phyloP scores from a whole-genome alignment of 2,888 invertebrate species.

The Helleia helle region DNA sequence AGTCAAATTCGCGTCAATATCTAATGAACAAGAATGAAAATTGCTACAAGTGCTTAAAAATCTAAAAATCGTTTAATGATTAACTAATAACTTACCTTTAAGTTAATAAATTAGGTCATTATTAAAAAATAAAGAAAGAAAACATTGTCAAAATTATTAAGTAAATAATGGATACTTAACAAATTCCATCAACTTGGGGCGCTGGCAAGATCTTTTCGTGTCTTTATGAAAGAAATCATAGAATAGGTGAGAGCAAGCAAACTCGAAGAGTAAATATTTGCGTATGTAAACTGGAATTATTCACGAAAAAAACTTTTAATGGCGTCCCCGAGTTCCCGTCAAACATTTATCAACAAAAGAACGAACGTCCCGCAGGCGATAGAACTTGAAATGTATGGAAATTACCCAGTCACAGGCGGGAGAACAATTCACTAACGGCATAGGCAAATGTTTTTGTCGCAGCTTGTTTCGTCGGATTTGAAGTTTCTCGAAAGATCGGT shows the following conservation, averaged over 20 bases:
- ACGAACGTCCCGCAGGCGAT: constrained; percentile 74
- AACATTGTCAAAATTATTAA: too few species aligned
- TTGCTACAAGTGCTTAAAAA: too few species aligned
- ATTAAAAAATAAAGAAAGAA: too few species aligned
- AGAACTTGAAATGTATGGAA: constrained; percentile 74
- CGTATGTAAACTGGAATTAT: constrained; percentile 74
- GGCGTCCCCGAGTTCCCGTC: constrained; percentile 73
- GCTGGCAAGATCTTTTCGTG: constrained; percentile 29
- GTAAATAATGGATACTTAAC: constrained; percentile 46
- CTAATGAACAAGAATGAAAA: too few species aligned
- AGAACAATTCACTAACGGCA: constrained; percentile 73
- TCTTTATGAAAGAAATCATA: constrained; percentile 68
- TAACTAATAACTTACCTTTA: too few species aligned
- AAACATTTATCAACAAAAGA: constrained; percentile 75
- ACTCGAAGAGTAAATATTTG: constrained; percentile 71
- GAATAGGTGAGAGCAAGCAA: constrained; percentile 68
- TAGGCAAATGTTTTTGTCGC: constrained; percentile 72
- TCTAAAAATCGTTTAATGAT: too few species aligned
- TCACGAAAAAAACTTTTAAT: constrained; percentile 74
- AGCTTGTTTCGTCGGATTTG: constrained; percentile 63
- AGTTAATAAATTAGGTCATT: too few species aligned
- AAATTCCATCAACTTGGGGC: constrained; percentile 56
- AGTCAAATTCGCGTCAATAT: too few species aligned
- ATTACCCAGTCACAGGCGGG: constrained; percentile 72
- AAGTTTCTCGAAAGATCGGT: constrained; percentile 34